These are phyloP conservation scores for Pseudorectes ferrugineus DNA, from an alignment of 2,113 vertebrate genomes.

Conservation along the genomic window DNA sequence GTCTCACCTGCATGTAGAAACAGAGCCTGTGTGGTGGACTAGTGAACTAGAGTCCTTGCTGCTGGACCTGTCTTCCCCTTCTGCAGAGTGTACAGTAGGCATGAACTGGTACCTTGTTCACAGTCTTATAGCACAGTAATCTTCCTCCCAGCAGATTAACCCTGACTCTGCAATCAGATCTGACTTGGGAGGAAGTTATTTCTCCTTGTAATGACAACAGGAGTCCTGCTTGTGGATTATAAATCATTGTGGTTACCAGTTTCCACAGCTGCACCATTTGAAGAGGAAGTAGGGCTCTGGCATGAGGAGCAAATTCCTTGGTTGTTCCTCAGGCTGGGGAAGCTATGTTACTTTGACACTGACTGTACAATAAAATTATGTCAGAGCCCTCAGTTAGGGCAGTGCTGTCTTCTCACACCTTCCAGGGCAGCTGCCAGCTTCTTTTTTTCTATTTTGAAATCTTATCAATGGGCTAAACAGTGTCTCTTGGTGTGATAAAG, in stretches of 20 bases:
- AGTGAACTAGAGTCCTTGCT: not conserved
- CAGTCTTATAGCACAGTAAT: not conserved
- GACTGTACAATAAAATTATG: not conserved
- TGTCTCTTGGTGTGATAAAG: not conserved
- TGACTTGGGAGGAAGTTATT: not conserved
- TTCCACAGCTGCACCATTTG: not conserved
- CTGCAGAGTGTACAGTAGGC: not conserved
- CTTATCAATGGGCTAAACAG: not conserved
- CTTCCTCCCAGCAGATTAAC: not conserved
- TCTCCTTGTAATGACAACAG: not conserved
- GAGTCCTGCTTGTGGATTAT: not conserved
- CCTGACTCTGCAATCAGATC: not conserved
- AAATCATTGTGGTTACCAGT: not conserved
- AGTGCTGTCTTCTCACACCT: not conserved
- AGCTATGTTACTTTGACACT: not conserved
- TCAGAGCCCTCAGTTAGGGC: not conserved
- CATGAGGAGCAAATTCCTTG: not conserved
- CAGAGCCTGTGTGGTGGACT: not conserved
- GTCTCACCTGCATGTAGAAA: not conserved
- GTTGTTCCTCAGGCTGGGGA: not conserved
- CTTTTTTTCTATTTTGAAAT: not conserved
- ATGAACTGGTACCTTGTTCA: not conserved
- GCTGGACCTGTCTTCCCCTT: not conserved
- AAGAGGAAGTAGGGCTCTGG: not conserved
- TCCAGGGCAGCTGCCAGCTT: not conserved